phyloP scores from a whole-genome alignment of 1,140 invertebrate genomes.

The Platorchestia sp. region DNA sequence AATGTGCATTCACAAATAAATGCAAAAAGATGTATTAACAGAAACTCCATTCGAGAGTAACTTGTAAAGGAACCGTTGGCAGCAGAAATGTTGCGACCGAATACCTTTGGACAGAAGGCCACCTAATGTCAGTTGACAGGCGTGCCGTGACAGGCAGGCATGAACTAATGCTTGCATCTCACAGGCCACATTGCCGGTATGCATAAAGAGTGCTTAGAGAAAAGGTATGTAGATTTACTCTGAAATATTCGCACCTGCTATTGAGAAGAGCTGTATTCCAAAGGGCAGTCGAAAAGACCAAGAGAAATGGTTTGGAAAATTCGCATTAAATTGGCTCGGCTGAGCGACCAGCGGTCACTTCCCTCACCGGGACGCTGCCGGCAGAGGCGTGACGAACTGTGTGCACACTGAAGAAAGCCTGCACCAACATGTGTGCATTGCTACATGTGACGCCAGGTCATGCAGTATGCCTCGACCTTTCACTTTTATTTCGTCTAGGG shows the following conservation, averaged over 20 bases:
- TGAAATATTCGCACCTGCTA: neutral
- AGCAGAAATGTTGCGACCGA: neutral
- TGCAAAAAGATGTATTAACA: neutral
- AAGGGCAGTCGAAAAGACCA: neutral
- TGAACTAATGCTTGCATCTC: neutral
- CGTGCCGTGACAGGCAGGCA: neutral
- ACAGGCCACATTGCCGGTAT: neutral
- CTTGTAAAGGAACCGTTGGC: neutral
- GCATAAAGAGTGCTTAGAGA: neutral
- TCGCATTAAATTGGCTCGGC: neutral
- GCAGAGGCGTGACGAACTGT: neutral
- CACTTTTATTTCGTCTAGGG: neutral
- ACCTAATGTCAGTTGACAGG: neutral
- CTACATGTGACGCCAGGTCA: neutral
- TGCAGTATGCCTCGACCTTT: neutral
- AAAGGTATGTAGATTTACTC: constrained; percentile 1
- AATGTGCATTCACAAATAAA: too few relatives aligned
- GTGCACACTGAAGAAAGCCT: neutral
- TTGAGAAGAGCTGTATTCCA: neutral
- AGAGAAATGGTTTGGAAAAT: neutral
- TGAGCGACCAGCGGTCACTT: neutral
- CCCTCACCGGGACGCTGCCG: too few relatives aligned
- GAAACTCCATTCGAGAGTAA: neutral
- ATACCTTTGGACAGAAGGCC: neutral
- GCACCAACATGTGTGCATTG: neutral